Conservation (phyloP, 2,888 invertebrate species). For the Laothoe populi region DNA sequence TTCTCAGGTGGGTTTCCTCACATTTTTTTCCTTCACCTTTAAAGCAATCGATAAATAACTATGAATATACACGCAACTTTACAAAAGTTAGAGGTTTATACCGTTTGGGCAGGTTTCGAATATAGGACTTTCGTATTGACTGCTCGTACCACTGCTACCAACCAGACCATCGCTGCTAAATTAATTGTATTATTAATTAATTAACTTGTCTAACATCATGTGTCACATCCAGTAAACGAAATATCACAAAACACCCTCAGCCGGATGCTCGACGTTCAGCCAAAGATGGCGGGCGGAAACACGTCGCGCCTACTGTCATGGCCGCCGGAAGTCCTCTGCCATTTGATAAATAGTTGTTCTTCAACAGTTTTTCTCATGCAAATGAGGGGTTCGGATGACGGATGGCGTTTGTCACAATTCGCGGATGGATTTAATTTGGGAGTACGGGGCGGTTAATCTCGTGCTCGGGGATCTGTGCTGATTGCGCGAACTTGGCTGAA, state of each 20-base stretch:
- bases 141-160: too few species aligned
- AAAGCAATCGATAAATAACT: too few species aligned
- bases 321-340: constrained; percentile 80
- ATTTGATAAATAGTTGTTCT: constrained; percentile 85
- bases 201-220: too few species aligned
- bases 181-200: too few species aligned
- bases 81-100: too few species aligned
- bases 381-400: constrained; percentile 82
- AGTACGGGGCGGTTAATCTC: constrained; percentile 34
- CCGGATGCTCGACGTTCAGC: constrained; percentile 53
- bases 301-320: constrained; percentile 81
- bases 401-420: constrained; percentile 82
- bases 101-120: too few species aligned
- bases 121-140: too few species aligned
- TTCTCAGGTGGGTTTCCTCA: too few species aligned
- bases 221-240: constrained; percentile 42
- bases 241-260: constrained; percentile 37
- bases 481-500: constrained; percentile 25
- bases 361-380: constrained; percentile 84
- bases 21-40: too few species aligned
- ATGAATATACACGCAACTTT: too few species aligned
- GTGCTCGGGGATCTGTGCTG: constrained; percentile 24
- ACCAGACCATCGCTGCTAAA: too few species aligned
- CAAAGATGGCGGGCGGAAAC: constrained; percentile 79
- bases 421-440: constrained; percentile 82